Evolutionary conservation across 2,888 invertebrate genomes (phyloP).

Genomic region (Geophilus truncorum): DNA sequence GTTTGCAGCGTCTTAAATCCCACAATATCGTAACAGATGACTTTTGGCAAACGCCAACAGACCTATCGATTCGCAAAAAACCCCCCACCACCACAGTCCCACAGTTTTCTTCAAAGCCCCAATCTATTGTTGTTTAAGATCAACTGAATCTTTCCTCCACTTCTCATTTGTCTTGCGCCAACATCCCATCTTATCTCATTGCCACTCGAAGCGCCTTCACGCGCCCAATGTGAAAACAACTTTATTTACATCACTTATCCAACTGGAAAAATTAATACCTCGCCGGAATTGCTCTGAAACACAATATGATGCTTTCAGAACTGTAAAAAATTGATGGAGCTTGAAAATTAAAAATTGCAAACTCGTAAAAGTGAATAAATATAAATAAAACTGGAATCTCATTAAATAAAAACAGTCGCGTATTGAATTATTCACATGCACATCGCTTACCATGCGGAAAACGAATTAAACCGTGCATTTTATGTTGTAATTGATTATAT

Average conservation of each 20-base stretch:
- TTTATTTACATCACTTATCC: no score
- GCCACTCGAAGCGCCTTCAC: neutral
- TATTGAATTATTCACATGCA: neutral
- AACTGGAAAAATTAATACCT: no score
- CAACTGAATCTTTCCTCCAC: neutral
- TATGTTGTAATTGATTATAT: neutral
- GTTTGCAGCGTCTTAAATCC: no score
- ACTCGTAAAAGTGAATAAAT: no score
- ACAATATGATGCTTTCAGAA: no score
- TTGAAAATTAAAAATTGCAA: no score
- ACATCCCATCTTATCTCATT: neutral
- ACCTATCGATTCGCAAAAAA: neutral
- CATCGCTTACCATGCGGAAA: neutral
- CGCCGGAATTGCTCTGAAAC: no score
- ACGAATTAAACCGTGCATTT: neutral
- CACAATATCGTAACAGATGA: neutral
- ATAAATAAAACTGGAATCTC: neutral
- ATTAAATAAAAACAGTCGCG: neutral
- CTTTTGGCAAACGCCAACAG: neutral
- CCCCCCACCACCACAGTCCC: no score
- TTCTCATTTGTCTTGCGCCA: neutral
- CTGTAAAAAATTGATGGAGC: no score
- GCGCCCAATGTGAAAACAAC: no score
- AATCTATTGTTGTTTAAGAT: neutral
- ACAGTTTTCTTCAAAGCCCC: neutral